Percentiles rank a stretch among this genome's conserved stretches.
These are phyloP conservation scores for Plebejus argus DNA, from an alignment of 2,888 invertebrate genomes.

Conservation along the genomic window DNA sequence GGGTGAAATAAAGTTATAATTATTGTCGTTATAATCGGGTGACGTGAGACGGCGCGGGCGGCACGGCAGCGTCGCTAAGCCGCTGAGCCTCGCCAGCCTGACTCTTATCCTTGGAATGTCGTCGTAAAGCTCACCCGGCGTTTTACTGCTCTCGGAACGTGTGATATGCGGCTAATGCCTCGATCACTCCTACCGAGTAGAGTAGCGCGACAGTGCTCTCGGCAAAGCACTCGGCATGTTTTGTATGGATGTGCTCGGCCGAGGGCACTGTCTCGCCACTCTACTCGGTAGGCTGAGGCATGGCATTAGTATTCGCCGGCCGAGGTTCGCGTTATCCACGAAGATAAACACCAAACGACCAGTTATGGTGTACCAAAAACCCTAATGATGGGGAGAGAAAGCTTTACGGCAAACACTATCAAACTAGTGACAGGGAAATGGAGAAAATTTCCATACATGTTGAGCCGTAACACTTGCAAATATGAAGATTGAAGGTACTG, in stretches of 20 bases:
- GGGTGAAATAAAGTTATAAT: conserved; percentile 27
- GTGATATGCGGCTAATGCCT: conserved; percentile 57
- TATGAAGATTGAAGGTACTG: neutral
- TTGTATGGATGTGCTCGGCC: no score
- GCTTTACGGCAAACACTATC: conserved; percentile 10
- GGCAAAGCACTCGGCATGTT: no score
- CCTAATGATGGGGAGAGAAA: conserved; percentile 10
- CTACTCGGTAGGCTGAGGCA: no score
- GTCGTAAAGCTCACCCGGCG: conserved; percentile 57
- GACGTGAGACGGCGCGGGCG: conserved; percentile 13
- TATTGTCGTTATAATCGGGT: conserved; percentile 26
- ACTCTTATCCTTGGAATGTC: conserved; percentile 42
- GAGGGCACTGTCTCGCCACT: no score
- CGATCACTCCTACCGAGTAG: no score
- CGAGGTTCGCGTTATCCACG: conserved; percentile 48
- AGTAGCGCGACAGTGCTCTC: no score
- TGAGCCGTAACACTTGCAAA: neutral
- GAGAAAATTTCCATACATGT: neutral
- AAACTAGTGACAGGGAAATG: neutral
- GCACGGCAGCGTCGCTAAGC: conserved; percentile 23
- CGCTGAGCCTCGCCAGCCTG: conserved; percentile 24
- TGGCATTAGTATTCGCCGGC: conserved; percentile 53
- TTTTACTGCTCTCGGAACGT: conserved; percentile 59
- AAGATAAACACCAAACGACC: conserved; percentile 24
- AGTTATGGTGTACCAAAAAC: conserved; percentile 3